Conservation (phyloP, 2,888 invertebrate genomes). For the Aphrophora alni region DNA sequence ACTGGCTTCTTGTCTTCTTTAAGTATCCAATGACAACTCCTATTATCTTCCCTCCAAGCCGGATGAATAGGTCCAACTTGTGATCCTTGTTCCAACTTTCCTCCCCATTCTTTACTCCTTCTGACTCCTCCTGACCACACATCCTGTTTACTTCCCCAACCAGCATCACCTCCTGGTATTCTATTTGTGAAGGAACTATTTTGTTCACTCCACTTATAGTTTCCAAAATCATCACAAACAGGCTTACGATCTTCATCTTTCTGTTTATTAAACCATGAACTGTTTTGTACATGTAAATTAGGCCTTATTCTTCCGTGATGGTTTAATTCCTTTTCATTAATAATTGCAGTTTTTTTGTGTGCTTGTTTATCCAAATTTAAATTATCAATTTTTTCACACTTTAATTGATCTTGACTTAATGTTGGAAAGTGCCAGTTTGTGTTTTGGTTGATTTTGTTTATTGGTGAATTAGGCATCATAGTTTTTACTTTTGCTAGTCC, state of each 20-base stretch:
- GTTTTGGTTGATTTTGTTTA: neutral
- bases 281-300: neutral
- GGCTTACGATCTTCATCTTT: slow-evolving; percentile 19
- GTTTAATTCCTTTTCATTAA: neutral
- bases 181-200: neutral
- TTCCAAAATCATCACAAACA: neutral
- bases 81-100: neutral
- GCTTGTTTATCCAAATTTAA: neutral
- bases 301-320: neutral
- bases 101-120: neutral
- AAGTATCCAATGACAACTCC: neutral
- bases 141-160: neutral
- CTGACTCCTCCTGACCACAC: neutral
- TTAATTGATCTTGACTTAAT: neutral
- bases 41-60: neutral
- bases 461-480: neutral
- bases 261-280: neutral
- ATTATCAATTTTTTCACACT: neutral
- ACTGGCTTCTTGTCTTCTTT: neutral
- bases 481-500: neutral
- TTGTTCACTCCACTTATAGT: slow-evolving; percentile 3
- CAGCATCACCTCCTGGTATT: neutral
- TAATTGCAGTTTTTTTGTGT: neutral
- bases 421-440: neutral
- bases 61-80: neutral